Conservation (phyloP, 2,113 vertebrate species). For the Eupsittula cactorum region DNA sequence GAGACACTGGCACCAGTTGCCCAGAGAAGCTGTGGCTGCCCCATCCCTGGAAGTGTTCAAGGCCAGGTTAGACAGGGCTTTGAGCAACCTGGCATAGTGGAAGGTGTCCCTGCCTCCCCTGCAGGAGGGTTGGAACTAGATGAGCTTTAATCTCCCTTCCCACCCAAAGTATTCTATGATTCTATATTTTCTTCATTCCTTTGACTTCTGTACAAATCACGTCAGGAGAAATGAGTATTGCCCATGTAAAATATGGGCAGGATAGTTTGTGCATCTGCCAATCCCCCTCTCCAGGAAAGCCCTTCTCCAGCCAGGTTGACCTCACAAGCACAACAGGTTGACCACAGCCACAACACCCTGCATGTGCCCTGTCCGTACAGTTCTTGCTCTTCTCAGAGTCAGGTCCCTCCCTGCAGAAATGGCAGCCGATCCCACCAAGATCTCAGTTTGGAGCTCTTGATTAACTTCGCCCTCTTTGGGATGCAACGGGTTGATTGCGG, state of each 20-base stretch:
- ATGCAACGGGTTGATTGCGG: not conserved
- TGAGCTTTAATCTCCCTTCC: not conserved
- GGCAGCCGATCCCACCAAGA: not conserved
- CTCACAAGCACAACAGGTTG: not conserved
- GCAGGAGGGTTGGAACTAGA: not conserved
- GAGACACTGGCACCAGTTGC: not conserved
- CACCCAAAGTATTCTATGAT: not conserved
- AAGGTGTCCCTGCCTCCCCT: not conserved
- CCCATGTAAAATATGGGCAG: not conserved
- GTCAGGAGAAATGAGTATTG: not conserved
- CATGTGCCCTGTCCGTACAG: accelerated
- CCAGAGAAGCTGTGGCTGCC: not conserved
- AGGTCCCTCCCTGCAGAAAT: not conserved
- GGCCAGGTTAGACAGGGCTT: not conserved
- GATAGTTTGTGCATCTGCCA: not conserved
- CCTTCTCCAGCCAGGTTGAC: not conserved
- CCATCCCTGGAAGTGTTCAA: not conserved
- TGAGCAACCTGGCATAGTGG: not conserved
- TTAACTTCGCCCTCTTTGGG: not conserved
- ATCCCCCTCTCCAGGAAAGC: not conserved
- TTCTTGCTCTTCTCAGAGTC: not conserved
- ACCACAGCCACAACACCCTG: not conserved
- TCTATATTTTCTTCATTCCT: not conserved
- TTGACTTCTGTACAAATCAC: not conserved
- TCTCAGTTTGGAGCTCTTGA: not conserved